These are phyloP conservation scores for Ctenicera cuprea DNA, from an alignment of 2,888 invertebrate genomes.

Conservation along the genomic window DNA sequence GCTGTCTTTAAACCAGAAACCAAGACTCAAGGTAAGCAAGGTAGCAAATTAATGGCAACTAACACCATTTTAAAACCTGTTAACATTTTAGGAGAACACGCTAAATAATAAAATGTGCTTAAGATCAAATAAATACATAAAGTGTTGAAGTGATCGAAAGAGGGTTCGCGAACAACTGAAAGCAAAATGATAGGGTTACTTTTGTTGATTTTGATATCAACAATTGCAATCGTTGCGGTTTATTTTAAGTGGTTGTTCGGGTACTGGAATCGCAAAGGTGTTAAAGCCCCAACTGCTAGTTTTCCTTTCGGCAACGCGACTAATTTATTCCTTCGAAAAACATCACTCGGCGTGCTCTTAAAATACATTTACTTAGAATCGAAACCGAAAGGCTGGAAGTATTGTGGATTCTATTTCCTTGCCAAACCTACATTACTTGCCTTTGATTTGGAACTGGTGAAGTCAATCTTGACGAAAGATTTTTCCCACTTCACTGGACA, in stretches of 20 bases:
- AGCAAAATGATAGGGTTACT: too few relatives aligned
- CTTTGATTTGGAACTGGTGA: conserved; percentile 51
- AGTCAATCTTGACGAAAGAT: conserved; percentile 75
- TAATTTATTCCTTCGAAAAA: background rate
- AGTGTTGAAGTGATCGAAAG: too few relatives aligned
- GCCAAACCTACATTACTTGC: conserved; percentile 46
- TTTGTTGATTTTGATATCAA: too few relatives aligned
- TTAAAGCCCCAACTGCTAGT: background rate
- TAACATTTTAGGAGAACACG: too few relatives aligned
- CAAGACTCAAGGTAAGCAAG: too few relatives aligned
- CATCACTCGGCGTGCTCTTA: background rate
- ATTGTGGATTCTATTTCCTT: conserved; percentile 41
- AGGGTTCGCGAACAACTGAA: too few relatives aligned
- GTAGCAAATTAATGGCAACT: too few relatives aligned
- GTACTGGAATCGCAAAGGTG: conserved; percentile 1
- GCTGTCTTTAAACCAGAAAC: too few relatives aligned
- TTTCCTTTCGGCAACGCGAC: too few relatives aligned
- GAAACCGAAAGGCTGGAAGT: background rate
- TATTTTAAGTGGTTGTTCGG: background rate
- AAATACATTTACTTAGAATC: background rate
- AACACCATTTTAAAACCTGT: too few relatives aligned
- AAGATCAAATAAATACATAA: too few relatives aligned
- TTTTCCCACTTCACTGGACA: conserved; percentile 78
- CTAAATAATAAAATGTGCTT: too few relatives aligned
- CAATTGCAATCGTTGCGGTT: background rate